Base-by-base conservation (phyloP, 2,888 invertebrate genomes). In the Latheticus oryzae region DNA sequence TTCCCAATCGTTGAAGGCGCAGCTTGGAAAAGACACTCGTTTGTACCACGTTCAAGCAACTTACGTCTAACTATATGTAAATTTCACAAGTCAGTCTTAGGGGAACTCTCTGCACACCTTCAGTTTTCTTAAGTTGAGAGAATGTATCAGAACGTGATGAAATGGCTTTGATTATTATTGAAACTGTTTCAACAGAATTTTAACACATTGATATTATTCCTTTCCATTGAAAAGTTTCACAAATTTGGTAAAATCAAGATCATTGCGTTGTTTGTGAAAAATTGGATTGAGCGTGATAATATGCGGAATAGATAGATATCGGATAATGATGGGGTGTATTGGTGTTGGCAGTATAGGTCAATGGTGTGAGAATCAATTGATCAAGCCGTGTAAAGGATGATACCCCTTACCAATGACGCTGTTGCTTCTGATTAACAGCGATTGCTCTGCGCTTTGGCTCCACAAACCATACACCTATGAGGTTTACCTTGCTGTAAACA, bases 341-440 rank as follows among this genome's bases (percentile, higher is more conserved):
- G 42, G 24, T 42, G 50, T 43, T 24, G 28, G 43, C 40, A 28
- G 35, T 21, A 32, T 15, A 50, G 51, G 52, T 45, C 57, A 52
- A 12, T 30, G 40, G 40, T 32, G 52, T 52, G 52, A 58, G 42
- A 52, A 51, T 47, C 58, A 58, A 51, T 58, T 58, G 52, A 45
- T 45, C 35, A 54, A 15, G 8, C 5, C 35, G 45, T 53, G 52
- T 42, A 43, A 42, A 42, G 43, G 53, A 53, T 53, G 53, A 43
- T 53, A 50, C 17, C 42, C 33, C 43, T 40, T 38, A 38, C n/a
- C 32, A 32, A 21, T 38, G 48, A 40, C 30, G 38, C 51, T 53
- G 53, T 45, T 54, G 45, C 53, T 57, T 24, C 51, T 43, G 35
- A 51, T 57, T 42, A 37, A 17, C 35, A 32, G 16, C 3, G 50